Percentiles rank a stretch among this genome's conserved stretches.
phyloP scores from a whole-genome alignment of 2,797 vertebrate species.

The Phrynocephalus guinanensis region DNA sequence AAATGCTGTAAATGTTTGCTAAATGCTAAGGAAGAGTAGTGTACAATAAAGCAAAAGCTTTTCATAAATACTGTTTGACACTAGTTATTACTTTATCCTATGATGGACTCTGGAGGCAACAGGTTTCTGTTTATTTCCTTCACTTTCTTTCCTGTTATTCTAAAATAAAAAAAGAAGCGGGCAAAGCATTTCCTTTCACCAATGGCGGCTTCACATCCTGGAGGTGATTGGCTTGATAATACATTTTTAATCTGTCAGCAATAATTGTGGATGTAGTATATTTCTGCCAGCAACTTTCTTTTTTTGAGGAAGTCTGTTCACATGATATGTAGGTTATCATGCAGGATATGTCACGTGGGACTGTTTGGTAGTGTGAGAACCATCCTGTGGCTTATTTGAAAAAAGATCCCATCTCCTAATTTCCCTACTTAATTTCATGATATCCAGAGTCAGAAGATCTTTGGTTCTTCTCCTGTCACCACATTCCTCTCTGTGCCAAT shows the following conservation, averaged over 20 bases:
- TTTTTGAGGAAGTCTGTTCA: not conserved
- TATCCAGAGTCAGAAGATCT: not conserved
- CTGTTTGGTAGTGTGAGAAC: not conserved
- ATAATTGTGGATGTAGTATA: not conserved
- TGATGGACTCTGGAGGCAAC: not conserved
- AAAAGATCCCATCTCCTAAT: not conserved
- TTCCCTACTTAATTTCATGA: not conserved
- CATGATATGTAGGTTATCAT: not conserved
- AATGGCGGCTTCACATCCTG: not conserved
- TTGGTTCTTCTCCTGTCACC: not conserved
- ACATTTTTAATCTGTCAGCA: not conserved
- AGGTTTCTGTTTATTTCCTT: not conserved
- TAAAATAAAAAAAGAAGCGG: not conserved
- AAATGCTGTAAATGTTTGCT: not conserved
- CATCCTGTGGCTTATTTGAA: not conserved
- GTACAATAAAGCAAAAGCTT: not conserved
- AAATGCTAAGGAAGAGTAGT: not conserved
- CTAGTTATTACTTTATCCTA: not conserved
- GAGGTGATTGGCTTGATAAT: not conserved
- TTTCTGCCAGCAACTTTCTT: constrained; percentile 6
- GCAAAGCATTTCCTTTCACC: not conserved
- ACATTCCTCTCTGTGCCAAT: not conserved
- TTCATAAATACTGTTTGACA: not conserved
- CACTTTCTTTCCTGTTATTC: not conserved
- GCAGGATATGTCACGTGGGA: too few relatives aligned